Evolutionary conservation across 1,140 invertebrate species (phyloP), one percentile per base, ranked within the genome.

Genomic region (Drosophila quadrilineata): DNA sequence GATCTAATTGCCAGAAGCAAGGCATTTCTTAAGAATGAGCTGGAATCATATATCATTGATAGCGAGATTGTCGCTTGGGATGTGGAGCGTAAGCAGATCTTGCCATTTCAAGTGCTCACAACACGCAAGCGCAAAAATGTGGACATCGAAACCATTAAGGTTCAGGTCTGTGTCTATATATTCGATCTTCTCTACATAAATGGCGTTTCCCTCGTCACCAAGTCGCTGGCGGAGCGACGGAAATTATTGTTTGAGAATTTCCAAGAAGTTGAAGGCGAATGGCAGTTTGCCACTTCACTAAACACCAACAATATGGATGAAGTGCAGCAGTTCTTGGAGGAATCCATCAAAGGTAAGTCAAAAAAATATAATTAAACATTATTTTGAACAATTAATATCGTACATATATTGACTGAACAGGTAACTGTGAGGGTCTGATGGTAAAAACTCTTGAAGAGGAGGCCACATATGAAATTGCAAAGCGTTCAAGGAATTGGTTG

Each of bases 351-450:
- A 92, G 96, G 40, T 22, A 46, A 45, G n/a, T 14, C 10, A 0
- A 0, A 2, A 19, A 16, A 16, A 1, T 28, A 4, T 10, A 31
- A 22, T n/a, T n/a, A n/a, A n/a, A n/a, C n/a, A n/a, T n/a, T n/a
- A n/a, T 12, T 6, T 40, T n/a, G 4, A 9, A 29, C 10, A n/a
- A 38, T 19, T 2, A 2, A 22, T 24, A 22, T 24, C 14, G 2
- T 24, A 6, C 6, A 9, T 16, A 17, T 48, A 12, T 16, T 21
- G 4, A 2, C 12, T 3, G 2, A 59, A 31, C 6, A 86, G 82
- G 96, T 24, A 98, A 98, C 88, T 99, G 98, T 90, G 99, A 99
- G 92, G 98, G 99, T 6, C 91, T 99, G 5, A 99, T 99, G 98
- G 96, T 99, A 0, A 99, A 99, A 91, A 98, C 98, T 0, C 90